Conservation (phyloP, 1,140 invertebrate genomes). For the Oncopodura yosiiana region DNA sequence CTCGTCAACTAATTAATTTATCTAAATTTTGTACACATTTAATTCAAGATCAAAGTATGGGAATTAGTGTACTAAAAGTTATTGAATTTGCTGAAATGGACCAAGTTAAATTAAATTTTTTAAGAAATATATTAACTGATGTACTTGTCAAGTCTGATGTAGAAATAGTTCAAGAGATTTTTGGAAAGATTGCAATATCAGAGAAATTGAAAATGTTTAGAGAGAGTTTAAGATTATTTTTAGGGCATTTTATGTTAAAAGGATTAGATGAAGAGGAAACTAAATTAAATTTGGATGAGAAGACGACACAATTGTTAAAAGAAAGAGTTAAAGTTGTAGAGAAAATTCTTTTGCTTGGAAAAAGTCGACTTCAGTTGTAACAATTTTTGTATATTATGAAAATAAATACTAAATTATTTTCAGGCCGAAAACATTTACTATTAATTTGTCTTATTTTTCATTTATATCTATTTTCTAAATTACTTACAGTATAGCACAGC, state of each 20-base stretch:
- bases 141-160: slow-evolving; percentile 54
- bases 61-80: slow-evolving; percentile 77
- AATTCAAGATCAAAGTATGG: slow-evolving; percentile 64
- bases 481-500: slow-evolving; percentile 35
- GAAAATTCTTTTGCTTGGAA: slow-evolving; percentile 21
- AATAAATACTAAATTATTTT: not conserved
- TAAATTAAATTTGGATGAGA: not conserved
- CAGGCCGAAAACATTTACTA: not conserved
- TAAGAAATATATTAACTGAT: slow-evolving; percentile 58
- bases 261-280: not conserved
- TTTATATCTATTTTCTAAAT: not conserved
- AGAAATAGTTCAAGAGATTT: slow-evolving; percentile 52
- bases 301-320: slow-evolving; percentile 10
- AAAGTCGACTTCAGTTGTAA: slow-evolving; percentile 15
- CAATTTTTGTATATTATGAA: not conserved
- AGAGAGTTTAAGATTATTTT: slow-evolving; percentile 65
- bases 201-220: slow-evolving; percentile 59
- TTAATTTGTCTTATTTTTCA: not conserved
- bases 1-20: slow-evolving; percentile 60
- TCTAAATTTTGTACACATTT: slow-evolving; percentile 68
- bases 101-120: slow-evolving; percentile 55
- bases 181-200: slow-evolving; percentile 53
- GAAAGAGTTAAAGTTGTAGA: slow-evolving; percentile 29
- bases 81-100: slow-evolving; percentile 70
- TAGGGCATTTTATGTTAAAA: slow-evolving; percentile 65